Conservation (phyloP, 2,888 invertebrate species). For the Athripsodes cinereus region DNA sequence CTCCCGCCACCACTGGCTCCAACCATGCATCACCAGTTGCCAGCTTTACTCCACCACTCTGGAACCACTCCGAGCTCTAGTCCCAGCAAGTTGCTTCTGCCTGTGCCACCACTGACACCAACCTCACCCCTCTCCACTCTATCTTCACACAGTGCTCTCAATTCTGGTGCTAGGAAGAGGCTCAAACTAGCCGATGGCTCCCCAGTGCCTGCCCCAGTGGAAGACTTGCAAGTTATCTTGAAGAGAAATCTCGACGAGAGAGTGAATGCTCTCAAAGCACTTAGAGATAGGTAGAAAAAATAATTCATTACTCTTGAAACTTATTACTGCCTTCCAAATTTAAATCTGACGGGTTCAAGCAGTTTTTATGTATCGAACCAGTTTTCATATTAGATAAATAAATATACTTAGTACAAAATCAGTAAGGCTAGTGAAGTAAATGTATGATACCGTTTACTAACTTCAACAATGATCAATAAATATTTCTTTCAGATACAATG, state of each 20-base stretch:
- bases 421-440: no score
- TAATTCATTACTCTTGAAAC: no score
- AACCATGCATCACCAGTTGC: slow-evolving; percentile 1
- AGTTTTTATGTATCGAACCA: no score
- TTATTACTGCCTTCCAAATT: no score
- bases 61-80: neutral
- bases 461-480: no score
- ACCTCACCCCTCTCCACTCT: neutral
- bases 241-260: slow-evolving; percentile 67
- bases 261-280: slow-evolving; percentile 59
- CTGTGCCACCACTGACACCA: slow-evolving; percentile 11
- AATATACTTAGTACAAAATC: no score
- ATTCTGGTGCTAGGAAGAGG: slow-evolving; percentile 38
- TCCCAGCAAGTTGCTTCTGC: neutral
- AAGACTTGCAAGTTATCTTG: slow-evolving; percentile 50
- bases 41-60: slow-evolving; percentile 1
- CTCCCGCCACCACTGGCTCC: slow-evolving; percentile 2
- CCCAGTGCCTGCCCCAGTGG: slow-evolving; percentile 36
- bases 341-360: no score
- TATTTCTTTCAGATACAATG: slow-evolving; percentile 57
- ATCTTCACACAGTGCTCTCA: neutral
- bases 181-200: slow-evolving; percentile 37
- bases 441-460: no score
- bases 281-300: slow-evolving; percentile 60
- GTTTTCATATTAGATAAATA: no score